Evolutionary conservation across 1,140 invertebrate genomes (phyloP), one percentile per base, ranked within the genome.

Genomic region (Cylas formicarius): DNA sequence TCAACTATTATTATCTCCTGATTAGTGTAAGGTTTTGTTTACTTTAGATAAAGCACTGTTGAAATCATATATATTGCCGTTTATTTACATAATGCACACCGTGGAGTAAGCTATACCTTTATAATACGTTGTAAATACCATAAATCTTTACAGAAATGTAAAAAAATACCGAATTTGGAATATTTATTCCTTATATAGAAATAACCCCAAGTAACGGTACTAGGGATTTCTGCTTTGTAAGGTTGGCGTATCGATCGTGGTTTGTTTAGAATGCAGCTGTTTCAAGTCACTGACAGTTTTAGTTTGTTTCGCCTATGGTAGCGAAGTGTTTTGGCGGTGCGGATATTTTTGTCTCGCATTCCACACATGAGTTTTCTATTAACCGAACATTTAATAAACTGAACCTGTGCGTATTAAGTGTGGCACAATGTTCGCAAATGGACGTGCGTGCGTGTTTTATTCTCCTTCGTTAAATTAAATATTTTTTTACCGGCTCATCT

Each of bases 121-220:
- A n/a, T n/a, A n/a, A n/a, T n/a, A n/a, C n/a, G n/a, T n/a, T n/a
- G n/a, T n/a, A n/a, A n/a, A n/a, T n/a, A n/a, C n/a, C n/a, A n/a
- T n/a, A n/a, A n/a, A n/a, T n/a, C n/a, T n/a, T n/a, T n/a, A n/a
- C n/a, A n/a, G n/a, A n/a, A n/a, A n/a, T n/a, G n/a, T n/a, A n/a
- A n/a, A n/a, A n/a, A n/a, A n/a, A n/a, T n/a, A n/a, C n/a, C n/a
- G n/a, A n/a, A n/a, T n/a, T n/a, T n/a, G n/a, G 7, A 31, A 31
- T 36, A 28, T 48, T 46, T 48, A 39, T 50, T 51, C 39, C 37
- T 39, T 49, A 13, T 52, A 37, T 38, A 32, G 29, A 23, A 26
- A 39, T 43, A 24, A 44, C 17, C 6, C 27, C n/a, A 31, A 44
- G 22, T 53, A 56, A 53, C 44, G 50, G 47, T 53, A 48, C 20